phyloP scores from a whole-genome alignment of 2,113 vertebrate species.

The Campylorhamphus procurvoides region DNA sequence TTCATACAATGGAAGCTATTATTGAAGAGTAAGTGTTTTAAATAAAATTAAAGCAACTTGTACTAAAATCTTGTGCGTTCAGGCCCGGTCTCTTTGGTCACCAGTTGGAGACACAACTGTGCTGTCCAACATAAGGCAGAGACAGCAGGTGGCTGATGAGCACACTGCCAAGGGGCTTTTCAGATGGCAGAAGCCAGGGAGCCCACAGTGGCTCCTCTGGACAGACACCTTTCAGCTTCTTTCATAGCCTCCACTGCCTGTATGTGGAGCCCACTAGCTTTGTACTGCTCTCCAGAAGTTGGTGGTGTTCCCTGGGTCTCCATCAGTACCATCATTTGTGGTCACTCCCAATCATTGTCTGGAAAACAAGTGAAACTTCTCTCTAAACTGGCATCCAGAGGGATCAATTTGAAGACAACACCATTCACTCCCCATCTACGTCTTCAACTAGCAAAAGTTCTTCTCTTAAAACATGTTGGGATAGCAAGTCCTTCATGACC shows the following conservation, averaged over 20 bases:
- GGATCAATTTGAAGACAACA: not conserved
- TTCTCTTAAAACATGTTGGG: not conserved
- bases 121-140: not conserved
- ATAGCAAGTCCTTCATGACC: not conserved
- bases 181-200: rapidly evolving
- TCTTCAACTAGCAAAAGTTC: not conserved
- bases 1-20: not conserved
- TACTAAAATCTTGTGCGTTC: no score
- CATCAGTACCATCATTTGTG: not conserved
- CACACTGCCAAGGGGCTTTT: not conserved
- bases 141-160: not conserved
- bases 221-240: rapidly evolving
- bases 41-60: not conserved
- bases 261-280: rapidly evolving
- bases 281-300: rapidly evolving
- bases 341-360: rapidly evolving
- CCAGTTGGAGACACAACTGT: not conserved
- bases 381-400: not conserved
- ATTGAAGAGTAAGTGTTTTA: not conserved
- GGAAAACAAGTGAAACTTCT: not conserved
- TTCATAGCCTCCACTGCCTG: rapidly evolving
- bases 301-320: rapidly evolving
- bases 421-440: rapidly evolving
- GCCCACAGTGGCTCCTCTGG: not conserved
- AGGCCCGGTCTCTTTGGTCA: not conserved